These are phyloP conservation scores for Silurus asotus DNA, from an alignment of 2,113 vertebrate species.

Conservation along the genomic window DNA sequence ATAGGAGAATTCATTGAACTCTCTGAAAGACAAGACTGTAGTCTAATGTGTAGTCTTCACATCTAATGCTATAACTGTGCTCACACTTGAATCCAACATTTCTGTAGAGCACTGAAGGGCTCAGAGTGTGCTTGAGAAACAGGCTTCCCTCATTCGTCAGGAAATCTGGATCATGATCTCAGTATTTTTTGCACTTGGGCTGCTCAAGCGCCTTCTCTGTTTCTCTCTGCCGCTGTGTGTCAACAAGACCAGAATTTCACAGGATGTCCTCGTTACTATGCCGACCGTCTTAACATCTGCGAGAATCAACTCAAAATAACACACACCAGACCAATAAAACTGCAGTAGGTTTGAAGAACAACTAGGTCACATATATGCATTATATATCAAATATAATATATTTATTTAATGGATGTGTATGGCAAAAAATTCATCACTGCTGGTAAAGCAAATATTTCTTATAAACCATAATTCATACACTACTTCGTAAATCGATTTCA, in stretches of 20 bases:
- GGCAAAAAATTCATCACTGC: background rate
- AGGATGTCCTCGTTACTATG: constrained; percentile 18
- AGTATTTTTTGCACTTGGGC: background rate
- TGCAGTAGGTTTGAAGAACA: background rate
- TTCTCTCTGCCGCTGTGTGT: background rate
- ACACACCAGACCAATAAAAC: background rate
- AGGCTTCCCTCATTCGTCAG: background rate
- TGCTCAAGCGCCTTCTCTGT: background rate
- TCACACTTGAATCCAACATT: background rate
- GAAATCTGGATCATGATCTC: background rate
- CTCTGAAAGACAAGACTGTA: background rate
- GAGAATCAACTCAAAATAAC: background rate
- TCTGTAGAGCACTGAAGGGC: background rate
- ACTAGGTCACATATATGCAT: no score
- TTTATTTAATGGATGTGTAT: background rate
- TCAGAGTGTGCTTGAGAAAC: background rate
- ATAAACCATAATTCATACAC: background rate
- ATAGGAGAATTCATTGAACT: background rate
- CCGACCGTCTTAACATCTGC: background rate
- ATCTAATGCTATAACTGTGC: no score
- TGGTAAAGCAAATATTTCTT: no score
- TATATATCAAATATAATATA: background rate
- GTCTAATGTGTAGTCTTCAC: background rate
- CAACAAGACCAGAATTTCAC: background rate
- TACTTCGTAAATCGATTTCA: background rate